Percentiles rank a stretch among this genome's conserved stretches.
These are phyloP conservation scores for Bombus impatiens DNA, from an alignment of 1,140 invertebrate species.

Conservation along the genomic window DNA sequence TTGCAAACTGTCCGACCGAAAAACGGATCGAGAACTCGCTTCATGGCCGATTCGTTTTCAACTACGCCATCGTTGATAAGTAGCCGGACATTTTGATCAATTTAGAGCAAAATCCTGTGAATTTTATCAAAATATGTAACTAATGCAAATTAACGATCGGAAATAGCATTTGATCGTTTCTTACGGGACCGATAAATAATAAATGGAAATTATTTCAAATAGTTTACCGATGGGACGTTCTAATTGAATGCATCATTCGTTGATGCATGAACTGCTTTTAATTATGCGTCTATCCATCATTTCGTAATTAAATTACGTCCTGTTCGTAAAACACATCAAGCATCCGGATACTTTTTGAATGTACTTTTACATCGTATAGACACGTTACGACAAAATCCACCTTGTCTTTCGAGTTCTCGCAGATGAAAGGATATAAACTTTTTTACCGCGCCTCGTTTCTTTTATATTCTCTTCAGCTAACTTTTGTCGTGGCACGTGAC, in stretches of 20 bases:
- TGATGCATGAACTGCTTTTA: too few species aligned
- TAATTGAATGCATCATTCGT: too few species aligned
- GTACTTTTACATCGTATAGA: background rate
- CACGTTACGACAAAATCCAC: background rate
- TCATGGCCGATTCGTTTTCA: constrained; percentile 23
- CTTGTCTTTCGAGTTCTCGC: background rate
- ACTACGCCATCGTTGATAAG: background rate
- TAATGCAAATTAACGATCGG: background rate
- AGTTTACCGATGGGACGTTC: too few species aligned
- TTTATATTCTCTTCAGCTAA: background rate
- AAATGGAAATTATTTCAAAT: background rate
- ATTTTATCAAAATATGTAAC: background rate
- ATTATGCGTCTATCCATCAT: too few species aligned
- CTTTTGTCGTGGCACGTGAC: background rate
- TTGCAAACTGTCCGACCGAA: constrained; percentile 54
- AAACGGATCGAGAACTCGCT: constrained; percentile 47
- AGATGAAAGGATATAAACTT: background rate
- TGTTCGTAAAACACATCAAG: background rate
- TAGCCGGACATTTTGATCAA: background rate
- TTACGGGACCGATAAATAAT: background rate
- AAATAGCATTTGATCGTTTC: background rate
- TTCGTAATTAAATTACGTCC: too few species aligned
- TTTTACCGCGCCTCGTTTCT: background rate
- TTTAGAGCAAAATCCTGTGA: background rate
- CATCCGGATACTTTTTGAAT: background rate